Percentiles rank a stretch among this genome's conserved stretches.
Conservation (phyloP, 2,797 vertebrate genomes). For the Moxostoma hubbsi region DNA sequence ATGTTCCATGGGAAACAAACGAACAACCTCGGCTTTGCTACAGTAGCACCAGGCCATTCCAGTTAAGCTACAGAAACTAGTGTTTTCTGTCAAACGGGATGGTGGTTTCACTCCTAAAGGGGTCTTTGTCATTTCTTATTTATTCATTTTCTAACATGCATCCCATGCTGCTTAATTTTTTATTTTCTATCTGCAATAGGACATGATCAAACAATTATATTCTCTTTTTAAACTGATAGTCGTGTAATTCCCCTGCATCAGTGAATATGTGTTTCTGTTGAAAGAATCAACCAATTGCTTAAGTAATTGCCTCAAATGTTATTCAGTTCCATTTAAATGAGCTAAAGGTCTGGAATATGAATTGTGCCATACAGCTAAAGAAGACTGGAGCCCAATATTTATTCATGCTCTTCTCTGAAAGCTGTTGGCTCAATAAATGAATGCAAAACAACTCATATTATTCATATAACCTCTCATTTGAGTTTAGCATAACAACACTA, state of each 20-base stretch:
- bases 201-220: not conserved
- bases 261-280: conserved; percentile 9
- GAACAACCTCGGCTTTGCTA: too few relatives aligned
- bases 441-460: conserved; percentile 36
- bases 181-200: not conserved
- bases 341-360: conserved; percentile 52
- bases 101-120: not conserved
- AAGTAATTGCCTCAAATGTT: conserved; percentile 46
- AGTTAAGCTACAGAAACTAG: not conserved
- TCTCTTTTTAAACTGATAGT: not conserved
- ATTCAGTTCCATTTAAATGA: conserved; percentile 35
- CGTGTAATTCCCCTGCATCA: too few relatives aligned
- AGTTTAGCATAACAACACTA: conserved; percentile 22
- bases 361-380: conserved; percentile 46
- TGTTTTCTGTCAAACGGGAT: conserved; percentile 4
- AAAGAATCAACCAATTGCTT: conserved; percentile 17
- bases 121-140: not conserved
- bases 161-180: not conserved
- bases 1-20: too few relatives aligned
- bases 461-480: conserved; percentile 37
- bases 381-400: conserved; percentile 58
- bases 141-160: not conserved
- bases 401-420: conserved; percentile 64
- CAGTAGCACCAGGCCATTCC: too few relatives aligned
- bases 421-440: conserved; percentile 52